Base-by-base conservation (phyloP, 2,113 vertebrate genomes). In the Pollimyrus isidori region DNA sequence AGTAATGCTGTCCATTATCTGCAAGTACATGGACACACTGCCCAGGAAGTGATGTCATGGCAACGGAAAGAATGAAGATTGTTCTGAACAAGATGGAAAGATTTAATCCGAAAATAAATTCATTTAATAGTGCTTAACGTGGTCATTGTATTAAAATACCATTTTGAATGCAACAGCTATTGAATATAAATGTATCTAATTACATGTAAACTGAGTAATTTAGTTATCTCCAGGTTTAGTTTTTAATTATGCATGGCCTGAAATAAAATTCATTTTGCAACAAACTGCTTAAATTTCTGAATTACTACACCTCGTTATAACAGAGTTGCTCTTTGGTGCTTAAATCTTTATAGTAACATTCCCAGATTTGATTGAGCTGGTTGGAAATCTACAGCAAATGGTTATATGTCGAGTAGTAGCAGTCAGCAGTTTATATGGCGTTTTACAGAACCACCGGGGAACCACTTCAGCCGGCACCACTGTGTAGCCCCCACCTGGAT, bases 1-100 rank as follows among this genome's bases (percentile, higher is more conserved):
- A 93, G 96, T 95, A 86, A 97, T 96, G 96, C 93, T 97, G 91
- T 95, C 94, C 90, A 96, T 97, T 92, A 97, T 98, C 93, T 97
- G 95, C 94, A 97, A 97, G 93, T 94, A 96, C 92, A 96, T 97
- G 97, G 94, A 94, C 89, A 97, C 48, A 1, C 91, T 97, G 62
- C 97, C 96, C 89, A 94, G 80, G 90, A 95, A 94, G 30, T 95
- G 94, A 93, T 92, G 91, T 94, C 76, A 87, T 65, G n/a, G 21
- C 3, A 26, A 23, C 13, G 1, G 42, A 26, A 42, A 11, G 48
- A n/a, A 26, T 45, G 15, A 42, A 46, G 58, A 7, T 39, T 11
- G 3, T 42, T 21, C 53, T 86, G 50, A 87, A 39, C 73, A 42
- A 39, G 30, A 35, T 39, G 35, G 73, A 80, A 80, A 39, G 73